Base-by-base conservation (phyloP, 2,113 vertebrate species). In the Patagioenas fasciata region DNA sequence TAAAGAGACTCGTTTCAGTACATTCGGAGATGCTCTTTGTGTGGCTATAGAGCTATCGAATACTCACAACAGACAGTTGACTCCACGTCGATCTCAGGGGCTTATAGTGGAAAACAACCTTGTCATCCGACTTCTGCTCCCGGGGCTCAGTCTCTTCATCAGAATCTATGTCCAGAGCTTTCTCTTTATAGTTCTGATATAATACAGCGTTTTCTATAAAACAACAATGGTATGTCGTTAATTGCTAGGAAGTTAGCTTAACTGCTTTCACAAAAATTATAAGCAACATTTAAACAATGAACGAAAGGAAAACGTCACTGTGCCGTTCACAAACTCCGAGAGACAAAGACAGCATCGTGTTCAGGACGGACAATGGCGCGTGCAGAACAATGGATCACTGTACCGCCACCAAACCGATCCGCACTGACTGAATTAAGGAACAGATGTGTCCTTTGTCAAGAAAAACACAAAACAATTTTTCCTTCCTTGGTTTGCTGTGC, bases 111-210 rank as follows among this genome's bases (percentile, higher is more conserved):
- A 99, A 97, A 95, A 99, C 98, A 6, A 99, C 98, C 89, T 97
- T 97, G 19, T 98, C 98, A 88, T 98, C 98, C 0, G 92, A 58
- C 82, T 98, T 98, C 84, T 98, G 97, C 77, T 98, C 98, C 78
- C 91, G 98, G 26, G 97, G 95, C 95, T 99, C 99, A 1, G 97
- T 91, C 31, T 99, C 99, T 71, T 99, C 99, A 93, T 99, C 99
- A 0, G 99, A 99, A 95, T 99, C 99, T 42, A 98, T 99, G 71
- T 99, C 99, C 77, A 99, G 97, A 23, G 99, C 99, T 94, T 99
- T 99, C 93, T 99, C 99, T 97, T 99, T 98, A 95, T 99, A 99
- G 98, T 99, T 99, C 97, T 99, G 99, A 97, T 99, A 99, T 31
- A 99, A 96, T 9, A 99, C 98, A 73, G 99, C 99, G 24, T 99